Percentiles rank a stretch among this genome's conserved stretches.
These are phyloP conservation scores for Champsocephalus esox DNA, from an alignment of 2,797 vertebrate genomes.

Conservation along the genomic window DNA sequence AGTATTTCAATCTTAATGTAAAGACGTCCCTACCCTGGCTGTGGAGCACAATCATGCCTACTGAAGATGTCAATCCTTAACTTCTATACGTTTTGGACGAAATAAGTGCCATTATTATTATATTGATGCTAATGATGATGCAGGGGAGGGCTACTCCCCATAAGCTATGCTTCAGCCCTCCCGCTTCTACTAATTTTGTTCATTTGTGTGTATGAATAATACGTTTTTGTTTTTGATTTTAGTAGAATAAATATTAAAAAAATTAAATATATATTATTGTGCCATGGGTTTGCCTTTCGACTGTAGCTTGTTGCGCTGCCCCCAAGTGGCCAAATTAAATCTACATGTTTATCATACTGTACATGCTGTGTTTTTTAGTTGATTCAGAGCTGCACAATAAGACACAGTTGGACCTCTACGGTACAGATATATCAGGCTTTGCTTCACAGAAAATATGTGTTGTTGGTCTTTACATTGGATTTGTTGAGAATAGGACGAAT, in stretches of 20 bases:
- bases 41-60: background rate
- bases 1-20: background rate
- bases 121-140: too few relatives aligned
- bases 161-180: too few relatives aligned
- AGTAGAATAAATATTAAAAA: too few relatives aligned
- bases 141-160: too few relatives aligned
- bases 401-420: background rate
- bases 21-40: background rate
- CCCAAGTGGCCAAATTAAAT: background rate
- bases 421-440: background rate
- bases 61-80: background rate
- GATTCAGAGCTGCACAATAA: background rate
- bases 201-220: too few relatives aligned
- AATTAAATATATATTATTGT: too few relatives aligned
- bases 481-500: conserved; percentile 10
- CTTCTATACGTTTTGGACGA: too few relatives aligned
- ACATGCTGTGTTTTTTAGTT: background rate
- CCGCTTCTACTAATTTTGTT: too few relatives aligned
- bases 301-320: background rate
- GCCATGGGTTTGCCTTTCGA: background rate
- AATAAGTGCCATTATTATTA: too few relatives aligned
- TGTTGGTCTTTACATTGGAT: conserved; percentile 27
- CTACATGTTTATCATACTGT: background rate
- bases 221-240: too few relatives aligned
- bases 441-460: background rate